These are phyloP conservation scores for Anolis sagrei DNA, from an alignment of 2,113 vertebrate genomes.

Conservation along the genomic window DNA sequence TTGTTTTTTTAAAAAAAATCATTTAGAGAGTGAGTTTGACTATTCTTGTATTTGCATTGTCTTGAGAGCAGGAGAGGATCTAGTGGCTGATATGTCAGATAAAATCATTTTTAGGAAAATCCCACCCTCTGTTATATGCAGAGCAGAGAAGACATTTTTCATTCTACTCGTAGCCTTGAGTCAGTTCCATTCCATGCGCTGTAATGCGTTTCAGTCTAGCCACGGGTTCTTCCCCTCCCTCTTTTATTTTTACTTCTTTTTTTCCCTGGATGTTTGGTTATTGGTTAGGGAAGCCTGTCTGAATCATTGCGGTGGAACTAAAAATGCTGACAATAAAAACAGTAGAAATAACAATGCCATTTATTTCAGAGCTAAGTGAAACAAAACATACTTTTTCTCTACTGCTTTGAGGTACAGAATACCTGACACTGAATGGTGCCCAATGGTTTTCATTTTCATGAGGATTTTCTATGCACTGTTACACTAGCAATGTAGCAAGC, in stretches of 20 bases:
- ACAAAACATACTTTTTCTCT: conserved; percentile 64
- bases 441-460: conserved; percentile 38
- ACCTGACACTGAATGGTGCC: conserved; percentile 52
- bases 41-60: conserved; percentile 29
- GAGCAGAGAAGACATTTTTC: conserved; percentile 42
- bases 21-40: background rate
- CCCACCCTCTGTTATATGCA: conserved; percentile 5
- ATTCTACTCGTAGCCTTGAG: conserved; percentile 39
- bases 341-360: conserved; percentile 65
- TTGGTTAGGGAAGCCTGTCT: conserved; percentile 58
- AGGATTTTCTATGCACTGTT: conserved; percentile 25
- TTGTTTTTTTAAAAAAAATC: background rate
- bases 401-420: conserved; percentile 56
- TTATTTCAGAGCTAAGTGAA: conserved; percentile 63
- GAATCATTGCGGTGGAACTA: conserved; percentile 63
- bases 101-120: conserved; percentile 37
- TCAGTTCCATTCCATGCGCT: conserved; percentile 46
- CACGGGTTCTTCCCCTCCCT: background rate
- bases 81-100: conserved; percentile 29
- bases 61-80: conserved; percentile 5
- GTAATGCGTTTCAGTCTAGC: conserved; percentile 50
- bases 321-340: conserved; percentile 64
- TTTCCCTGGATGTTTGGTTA: conserved; percentile 55
- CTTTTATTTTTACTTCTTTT: background rate
- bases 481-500: background rate